phyloP scores from a whole-genome alignment of 2,888 invertebrate species.

The Fragum fragum region DNA sequence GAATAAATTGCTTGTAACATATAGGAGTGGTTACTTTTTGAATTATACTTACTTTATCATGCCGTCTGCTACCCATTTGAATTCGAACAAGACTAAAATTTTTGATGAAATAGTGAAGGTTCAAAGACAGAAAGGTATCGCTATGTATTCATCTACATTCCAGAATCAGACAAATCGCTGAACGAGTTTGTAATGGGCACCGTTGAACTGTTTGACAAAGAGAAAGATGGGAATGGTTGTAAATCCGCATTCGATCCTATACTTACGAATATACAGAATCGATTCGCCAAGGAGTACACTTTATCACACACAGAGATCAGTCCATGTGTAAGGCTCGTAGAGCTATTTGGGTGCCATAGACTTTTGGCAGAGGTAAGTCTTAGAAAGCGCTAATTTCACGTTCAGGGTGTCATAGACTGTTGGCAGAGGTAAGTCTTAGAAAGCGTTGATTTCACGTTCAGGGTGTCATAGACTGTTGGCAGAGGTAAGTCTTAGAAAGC shows the following conservation, averaged over 20 bases:
- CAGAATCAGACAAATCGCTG: slow-evolving; percentile 40
- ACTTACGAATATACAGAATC: slow-evolving; percentile 61
- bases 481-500: too few relatives aligned
- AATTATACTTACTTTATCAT: too few relatives aligned
- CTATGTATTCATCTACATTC: too few relatives aligned
- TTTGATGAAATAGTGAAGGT: too few relatives aligned
- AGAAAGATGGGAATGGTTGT: neutral
- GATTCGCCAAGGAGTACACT: slow-evolving; percentile 54
- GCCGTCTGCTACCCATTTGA: too few relatives aligned
- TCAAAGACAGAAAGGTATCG: too few relatives aligned
- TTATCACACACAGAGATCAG: slow-evolving; percentile 61
- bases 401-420: too few relatives aligned
- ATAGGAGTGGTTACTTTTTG: too few relatives aligned
- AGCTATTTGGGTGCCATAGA: slow-evolving; percentile 35
- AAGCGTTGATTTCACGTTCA: neutral
- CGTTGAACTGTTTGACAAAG: neutral
- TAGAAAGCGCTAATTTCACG: neutral
- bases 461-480: too few relatives aligned
- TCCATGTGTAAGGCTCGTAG: neutral
- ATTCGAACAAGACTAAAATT: too few relatives aligned
- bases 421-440: slow-evolving; percentile 69
- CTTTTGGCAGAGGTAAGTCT: slow-evolving; percentile 75
- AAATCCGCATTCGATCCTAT: slow-evolving; percentile 66
- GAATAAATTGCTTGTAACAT: too few relatives aligned
- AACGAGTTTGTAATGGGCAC: slow-evolving; percentile 22